Base-by-base conservation (phyloP, 1,140 invertebrate species). In the Sipha flava region DNA sequence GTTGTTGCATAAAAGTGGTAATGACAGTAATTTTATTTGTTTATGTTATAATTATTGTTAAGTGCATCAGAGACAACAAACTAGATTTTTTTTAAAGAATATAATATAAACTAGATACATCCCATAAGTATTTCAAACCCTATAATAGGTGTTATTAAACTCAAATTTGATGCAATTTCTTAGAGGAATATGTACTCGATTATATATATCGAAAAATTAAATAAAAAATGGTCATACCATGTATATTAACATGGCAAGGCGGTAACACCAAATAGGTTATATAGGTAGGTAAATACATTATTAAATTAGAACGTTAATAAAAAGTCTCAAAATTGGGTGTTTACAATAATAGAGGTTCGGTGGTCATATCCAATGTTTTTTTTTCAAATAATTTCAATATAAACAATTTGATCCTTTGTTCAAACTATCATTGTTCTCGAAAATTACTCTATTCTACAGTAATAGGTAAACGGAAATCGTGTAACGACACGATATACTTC, bases 401-500 rank as follows among this genome's bases (percentile, higher is more conserved):
- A 72, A 47, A 31, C 68, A 72, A 49, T 72, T 72, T 21, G n/a
- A 72, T 31, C 6, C 68, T 49, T 49, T 72, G 45, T 72, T 49
- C n/a, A 18, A 34, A 47, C 9, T 9, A 34, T 49, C 45, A 72
- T 72, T 72, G 68, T 72, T 47, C 45, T 12, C 9, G 0, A 12
- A 72, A 72, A 72, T 49, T 9, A 72, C 26, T 16, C 23, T 29
- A 34, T 43, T 5, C 34, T 40, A 26, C 14, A 34, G 9, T 47
- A 40, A 49, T 31, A 23, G 45, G n/a, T n/a, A n/a, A 72, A 72
- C 68, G 68, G 68, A 72, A 72, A 72, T 49, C 43, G 43, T 47
- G 45, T 26, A 10, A 49, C 18, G 7, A 72, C 31, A 16, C 26
- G 16, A 43, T 49, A n/a, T n/a, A 49, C 31, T 72, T 16, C 9